A percentile compares a stretch with the other conserved stretches of the same genome.
These are phyloP conservation scores for Adela reaumurella DNA, from an alignment of 2,888 invertebrate species.

Conservation along the genomic window DNA sequence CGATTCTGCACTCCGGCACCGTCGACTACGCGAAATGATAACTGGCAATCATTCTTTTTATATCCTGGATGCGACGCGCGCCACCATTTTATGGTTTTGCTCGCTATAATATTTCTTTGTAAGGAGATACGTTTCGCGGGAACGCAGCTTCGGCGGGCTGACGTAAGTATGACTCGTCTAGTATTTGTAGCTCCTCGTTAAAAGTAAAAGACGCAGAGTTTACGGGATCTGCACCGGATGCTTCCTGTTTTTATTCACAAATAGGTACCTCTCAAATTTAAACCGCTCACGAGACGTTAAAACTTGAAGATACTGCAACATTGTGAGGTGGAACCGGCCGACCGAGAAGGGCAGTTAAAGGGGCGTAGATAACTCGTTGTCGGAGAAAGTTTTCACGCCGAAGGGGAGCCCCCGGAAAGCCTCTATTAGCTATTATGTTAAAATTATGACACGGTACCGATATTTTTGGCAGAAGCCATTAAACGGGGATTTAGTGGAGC, in stretches of 20 bases:
- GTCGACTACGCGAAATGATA: not conserved
- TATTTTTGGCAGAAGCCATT: conserved; percentile 48
- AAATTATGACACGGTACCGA: conserved; percentile 5
- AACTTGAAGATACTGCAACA: no score
- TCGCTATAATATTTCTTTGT: not conserved
- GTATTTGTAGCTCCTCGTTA: no score
- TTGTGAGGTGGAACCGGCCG: no score
- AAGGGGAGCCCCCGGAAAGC: not conserved
- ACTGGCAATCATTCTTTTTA: not conserved
- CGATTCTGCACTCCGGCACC: not conserved
- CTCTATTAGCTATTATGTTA: conserved; percentile 5
- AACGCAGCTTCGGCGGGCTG: no score
- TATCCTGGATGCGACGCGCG: not conserved
- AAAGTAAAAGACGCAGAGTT: no score
- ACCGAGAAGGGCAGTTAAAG: no score
- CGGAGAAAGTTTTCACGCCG: not conserved
- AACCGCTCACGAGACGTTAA: no score
- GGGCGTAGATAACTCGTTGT: not conserved
- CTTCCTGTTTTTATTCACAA: no score
- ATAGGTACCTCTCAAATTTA: no score
- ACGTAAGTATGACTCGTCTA: no score
- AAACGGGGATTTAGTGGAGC: conserved; percentile 47
- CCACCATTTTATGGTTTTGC: not conserved
- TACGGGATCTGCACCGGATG: no score
- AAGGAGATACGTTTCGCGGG: not conserved